Percentiles rank a stretch among this genome's conserved stretches.
phyloP scores from a whole-genome alignment of 2,888 invertebrate species.

The Calameuta idolon region DNA sequence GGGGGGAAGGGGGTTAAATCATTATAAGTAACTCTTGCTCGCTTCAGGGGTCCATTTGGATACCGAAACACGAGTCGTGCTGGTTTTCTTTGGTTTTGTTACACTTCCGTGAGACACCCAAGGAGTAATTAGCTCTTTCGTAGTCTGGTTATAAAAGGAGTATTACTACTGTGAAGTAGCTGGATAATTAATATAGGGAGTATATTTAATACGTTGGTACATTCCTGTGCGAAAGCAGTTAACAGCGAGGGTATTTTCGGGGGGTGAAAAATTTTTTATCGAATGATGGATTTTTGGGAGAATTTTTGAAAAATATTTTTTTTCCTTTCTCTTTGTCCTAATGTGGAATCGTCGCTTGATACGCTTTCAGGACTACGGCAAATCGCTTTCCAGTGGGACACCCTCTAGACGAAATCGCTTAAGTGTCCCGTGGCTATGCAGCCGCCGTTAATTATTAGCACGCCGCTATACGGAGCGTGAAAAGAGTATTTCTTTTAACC shows the following conservation, averaged over 20 bases:
- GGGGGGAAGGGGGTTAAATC: background rate
- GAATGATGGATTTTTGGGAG: background rate
- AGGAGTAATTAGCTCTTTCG: background rate
- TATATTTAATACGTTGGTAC: background rate
- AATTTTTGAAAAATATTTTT: background rate
- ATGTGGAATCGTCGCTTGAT: background rate
- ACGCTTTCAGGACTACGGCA: background rate
- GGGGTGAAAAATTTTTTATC: background rate
- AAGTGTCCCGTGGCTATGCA: background rate
- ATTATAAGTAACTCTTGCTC: background rate
- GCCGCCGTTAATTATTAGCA: conserved; percentile 60
- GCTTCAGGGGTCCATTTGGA: background rate
- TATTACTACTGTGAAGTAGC: background rate
- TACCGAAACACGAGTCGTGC: background rate
- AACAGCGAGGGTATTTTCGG: background rate
- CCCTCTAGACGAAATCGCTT: background rate
- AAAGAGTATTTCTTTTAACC: conserved; percentile 62
- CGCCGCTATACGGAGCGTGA: conserved; percentile 63
- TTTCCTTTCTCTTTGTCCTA: background rate
- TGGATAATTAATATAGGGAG: background rate
- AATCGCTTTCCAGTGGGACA: background rate
- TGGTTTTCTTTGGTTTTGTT: background rate
- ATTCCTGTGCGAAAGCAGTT: background rate
- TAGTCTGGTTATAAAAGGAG: background rate
- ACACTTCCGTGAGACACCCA: background rate